Evolutionary conservation across 2,888 invertebrate species (phyloP).

Genomic region (Pachliopta kotzebuea): DNA sequence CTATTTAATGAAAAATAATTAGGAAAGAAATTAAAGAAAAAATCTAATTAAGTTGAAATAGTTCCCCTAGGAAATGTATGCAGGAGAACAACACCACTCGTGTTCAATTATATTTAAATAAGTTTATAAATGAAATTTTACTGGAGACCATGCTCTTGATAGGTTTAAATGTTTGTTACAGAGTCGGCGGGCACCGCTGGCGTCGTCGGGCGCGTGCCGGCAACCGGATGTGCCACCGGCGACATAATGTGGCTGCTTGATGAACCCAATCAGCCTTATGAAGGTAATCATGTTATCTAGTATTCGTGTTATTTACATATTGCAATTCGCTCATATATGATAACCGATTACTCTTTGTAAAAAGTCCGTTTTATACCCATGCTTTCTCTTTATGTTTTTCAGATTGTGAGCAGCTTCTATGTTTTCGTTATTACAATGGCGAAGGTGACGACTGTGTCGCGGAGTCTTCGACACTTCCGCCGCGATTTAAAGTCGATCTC

Average conservation of each 20-base stretch:
- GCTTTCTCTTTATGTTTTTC: constrained; percentile 48
- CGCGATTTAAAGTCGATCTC: constrained; percentile 78
- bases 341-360: neutral
- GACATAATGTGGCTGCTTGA: constrained; percentile 87
- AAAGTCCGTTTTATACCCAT: neutral
- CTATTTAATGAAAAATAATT: too few relatives aligned
- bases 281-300: constrained; percentile 65
- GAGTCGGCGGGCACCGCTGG: constrained; percentile 58
- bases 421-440: constrained; percentile 86
- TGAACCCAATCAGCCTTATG: constrained; percentile 82
- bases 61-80: too few relatives aligned
- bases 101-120: neutral
- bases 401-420: constrained; percentile 85
- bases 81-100: too few relatives aligned
- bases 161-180: constrained; percentile 49
- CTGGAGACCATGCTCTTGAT: constrained; percentile 43
- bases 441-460: constrained; percentile 83
- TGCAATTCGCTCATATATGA: neutral
- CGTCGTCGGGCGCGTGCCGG: constrained; percentile 75
- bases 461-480: constrained; percentile 77
- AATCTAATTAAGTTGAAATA: too few relatives aligned
- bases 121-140: neutral
- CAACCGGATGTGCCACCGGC: constrained; percentile 79
- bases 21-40: too few relatives aligned
- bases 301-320: neutral